A percentile compares a stretch with the other conserved stretches of the same genome.
These are phyloP conservation scores for Marmota flaviventris DNA, from an alignment of 2,113 vertebrate species.

Conservation along the genomic window DNA sequence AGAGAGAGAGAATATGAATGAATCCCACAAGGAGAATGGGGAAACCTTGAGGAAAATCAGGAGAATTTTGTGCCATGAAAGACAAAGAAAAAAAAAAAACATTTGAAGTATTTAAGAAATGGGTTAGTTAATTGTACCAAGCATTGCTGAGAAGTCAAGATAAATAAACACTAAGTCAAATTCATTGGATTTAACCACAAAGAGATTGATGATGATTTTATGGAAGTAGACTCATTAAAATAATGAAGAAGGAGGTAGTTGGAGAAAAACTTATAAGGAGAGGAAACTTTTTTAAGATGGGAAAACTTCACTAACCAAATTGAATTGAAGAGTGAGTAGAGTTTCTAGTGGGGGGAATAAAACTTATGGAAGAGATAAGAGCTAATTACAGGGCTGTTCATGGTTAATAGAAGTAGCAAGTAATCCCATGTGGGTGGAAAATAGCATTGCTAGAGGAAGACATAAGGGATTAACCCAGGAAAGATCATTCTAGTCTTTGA, in stretches of 20 bases:
- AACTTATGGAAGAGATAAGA: background rate
- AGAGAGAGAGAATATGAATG: slow-evolving; percentile 15
- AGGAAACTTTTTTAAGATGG: background rate
- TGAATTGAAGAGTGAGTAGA: background rate
- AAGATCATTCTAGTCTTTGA: background rate
- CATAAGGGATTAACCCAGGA: too few species aligned
- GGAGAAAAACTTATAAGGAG: background rate
- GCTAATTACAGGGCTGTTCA: background rate
- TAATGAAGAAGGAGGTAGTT: background rate
- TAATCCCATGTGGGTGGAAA: background rate
- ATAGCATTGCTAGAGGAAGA: background rate
- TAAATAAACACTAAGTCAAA: background rate
- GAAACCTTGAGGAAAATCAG: background rate
- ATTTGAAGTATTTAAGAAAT: slow-evolving; percentile 17
- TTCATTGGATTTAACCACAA: background rate
- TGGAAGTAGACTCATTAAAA: background rate
- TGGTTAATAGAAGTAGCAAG: background rate
- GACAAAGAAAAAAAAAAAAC: background rate
- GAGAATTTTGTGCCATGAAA: background rate
- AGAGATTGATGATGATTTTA: background rate
- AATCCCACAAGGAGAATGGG: background rate
- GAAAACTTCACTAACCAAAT: background rate
- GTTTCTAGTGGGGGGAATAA: background rate
- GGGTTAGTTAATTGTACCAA: background rate
- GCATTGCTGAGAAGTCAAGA: background rate